Evolutionary conservation across 2,888 invertebrate genomes (phyloP).

Genomic region (Meteorus colon): DNA sequence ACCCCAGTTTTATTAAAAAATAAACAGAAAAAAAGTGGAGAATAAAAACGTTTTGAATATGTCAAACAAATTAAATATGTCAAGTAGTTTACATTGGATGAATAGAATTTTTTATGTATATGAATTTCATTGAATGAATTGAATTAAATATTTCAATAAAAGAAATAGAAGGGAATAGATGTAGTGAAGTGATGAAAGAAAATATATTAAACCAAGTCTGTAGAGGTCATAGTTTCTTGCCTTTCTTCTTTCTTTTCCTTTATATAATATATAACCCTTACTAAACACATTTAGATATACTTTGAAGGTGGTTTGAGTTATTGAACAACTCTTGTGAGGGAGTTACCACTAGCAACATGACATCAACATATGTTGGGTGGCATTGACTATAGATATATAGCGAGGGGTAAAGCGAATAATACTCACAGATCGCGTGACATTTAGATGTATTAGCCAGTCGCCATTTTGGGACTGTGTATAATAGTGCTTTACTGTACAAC

Average conservation of each 20-base stretch:
- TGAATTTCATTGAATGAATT: background rate
- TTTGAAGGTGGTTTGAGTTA: constrained; percentile 64
- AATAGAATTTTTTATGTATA: background rate
- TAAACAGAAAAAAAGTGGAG: background rate
- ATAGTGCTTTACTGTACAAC: background rate
- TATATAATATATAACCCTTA: background rate
- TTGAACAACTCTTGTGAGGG: constrained; percentile 60
- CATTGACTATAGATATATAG: background rate
- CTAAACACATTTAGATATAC: constrained; percentile 49
- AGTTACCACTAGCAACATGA: constrained; percentile 66
- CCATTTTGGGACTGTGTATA: constrained; percentile 30
- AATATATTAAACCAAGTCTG: background rate
- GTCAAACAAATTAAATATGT: background rate
- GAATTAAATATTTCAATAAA: background rate
- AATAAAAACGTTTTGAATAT: background rate
- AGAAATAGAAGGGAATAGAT: background rate
- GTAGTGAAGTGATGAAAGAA: background rate
- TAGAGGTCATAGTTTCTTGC: background rate
- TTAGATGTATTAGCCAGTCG: constrained; percentile 43
- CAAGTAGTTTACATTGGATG: background rate
- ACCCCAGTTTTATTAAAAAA: too few relatives aligned
- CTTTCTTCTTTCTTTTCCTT: background rate
- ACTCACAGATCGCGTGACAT: constrained; percentile 37
- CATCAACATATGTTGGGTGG: constrained; percentile 56
- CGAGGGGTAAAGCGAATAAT: background rate